phyloP scores from a whole-genome alignment of 2,113 vertebrate species.

The Oryzias melastigma region DNA sequence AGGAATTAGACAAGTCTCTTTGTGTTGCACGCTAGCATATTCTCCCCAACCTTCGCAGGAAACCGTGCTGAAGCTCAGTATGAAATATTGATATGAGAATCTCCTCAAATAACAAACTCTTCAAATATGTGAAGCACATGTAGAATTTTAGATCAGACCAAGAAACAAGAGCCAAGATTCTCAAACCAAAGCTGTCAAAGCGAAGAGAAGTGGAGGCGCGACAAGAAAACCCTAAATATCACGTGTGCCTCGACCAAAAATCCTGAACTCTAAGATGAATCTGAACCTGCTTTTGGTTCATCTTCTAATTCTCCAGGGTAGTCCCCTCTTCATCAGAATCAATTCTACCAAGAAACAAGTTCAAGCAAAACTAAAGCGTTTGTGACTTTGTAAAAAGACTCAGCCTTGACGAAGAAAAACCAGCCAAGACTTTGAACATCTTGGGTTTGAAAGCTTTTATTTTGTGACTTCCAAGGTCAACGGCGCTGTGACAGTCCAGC shows the following conservation, averaged over 20 bases:
- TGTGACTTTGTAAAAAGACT: conserved; percentile 37
- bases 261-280: conserved; percentile 9
- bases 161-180: conserved; percentile 37
- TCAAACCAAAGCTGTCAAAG: conserved; percentile 59
- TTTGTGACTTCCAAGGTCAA: conserved; percentile 59
- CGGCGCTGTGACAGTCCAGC: conserved; percentile 37
- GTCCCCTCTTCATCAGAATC: conserved; percentile 34
- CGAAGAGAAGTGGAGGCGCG: conserved; percentile 34
- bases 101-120: conserved; percentile 48
- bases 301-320: conserved; percentile 27
- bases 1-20: conserved; percentile 18
- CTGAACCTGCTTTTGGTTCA: conserved; percentile 28
- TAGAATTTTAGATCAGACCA: conserved; percentile 53
- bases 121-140: conserved; percentile 52
- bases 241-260: conserved; percentile 33
- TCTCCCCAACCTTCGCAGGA: conserved; percentile 27
- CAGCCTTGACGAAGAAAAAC: conserved; percentile 24
- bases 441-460: conserved; percentile 42
- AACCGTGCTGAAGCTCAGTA: conserved; percentile 17
- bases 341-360: conserved; percentile 19
- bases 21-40: conserved; percentile 9
- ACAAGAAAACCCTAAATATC: conserved; percentile 42
- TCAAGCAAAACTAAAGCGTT: conserved; percentile 26
- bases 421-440: conserved; percentile 12
- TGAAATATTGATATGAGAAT: conserved; percentile 50